A percentile compares a stretch with the other conserved stretches of the same genome.
Conservation (phyloP, 2,888 invertebrate species). For the Machimus atricapillus region DNA sequence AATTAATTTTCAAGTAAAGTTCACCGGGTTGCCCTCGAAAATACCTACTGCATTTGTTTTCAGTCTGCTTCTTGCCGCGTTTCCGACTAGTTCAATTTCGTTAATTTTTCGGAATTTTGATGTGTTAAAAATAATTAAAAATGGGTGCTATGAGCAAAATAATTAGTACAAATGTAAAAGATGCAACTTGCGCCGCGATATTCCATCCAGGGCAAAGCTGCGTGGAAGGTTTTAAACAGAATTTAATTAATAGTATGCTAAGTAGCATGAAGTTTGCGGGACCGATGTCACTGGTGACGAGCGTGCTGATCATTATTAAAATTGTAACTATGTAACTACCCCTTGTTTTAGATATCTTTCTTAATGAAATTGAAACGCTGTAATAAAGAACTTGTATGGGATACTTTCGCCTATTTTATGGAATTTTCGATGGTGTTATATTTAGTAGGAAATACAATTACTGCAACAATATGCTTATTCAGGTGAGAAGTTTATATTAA, state of each 20-base stretch:
- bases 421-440: background rate
- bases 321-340: background rate
- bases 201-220: slow-evolving; percentile 52
- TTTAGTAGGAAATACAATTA: background rate
- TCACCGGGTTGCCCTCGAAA: background rate
- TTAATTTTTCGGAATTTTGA: background rate
- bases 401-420: background rate
- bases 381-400: background rate
- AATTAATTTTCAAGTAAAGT: background rate
- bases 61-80: background rate
- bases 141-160: slow-evolving; percentile 54
- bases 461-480: background rate
- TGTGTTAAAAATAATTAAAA: background rate
- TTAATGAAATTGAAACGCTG: background rate
- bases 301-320: background rate
- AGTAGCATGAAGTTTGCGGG: slow-evolving; percentile 52
- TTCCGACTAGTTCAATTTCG: background rate
- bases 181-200: slow-evolving; percentile 50
- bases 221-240: slow-evolving; percentile 42
- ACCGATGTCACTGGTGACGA: slow-evolving; percentile 9
- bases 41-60: background rate
- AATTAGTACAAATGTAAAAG: background rate
- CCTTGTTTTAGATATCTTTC: background rate
- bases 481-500: background rate
- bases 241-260: slow-evolving; percentile 45